These are phyloP conservation scores for Lepilemur ruficaudatus DNA, from an alignment of 2,797 vertebrate genomes.

Conservation along the genomic window DNA sequence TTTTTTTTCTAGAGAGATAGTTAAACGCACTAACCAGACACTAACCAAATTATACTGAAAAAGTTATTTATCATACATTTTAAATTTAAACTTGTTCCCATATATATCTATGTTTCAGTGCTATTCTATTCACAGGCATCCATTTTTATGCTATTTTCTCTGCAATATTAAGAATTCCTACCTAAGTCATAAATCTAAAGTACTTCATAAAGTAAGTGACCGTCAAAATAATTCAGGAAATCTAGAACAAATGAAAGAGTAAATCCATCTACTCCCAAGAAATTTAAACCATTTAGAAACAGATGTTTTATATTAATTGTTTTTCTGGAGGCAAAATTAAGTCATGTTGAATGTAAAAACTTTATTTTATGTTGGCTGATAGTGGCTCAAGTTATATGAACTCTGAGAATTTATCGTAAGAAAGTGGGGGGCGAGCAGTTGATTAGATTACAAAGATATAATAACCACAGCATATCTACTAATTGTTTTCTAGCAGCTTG, in stretches of 20 bases:
- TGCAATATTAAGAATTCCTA: slow-evolving; percentile 74
- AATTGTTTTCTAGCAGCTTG: not conserved
- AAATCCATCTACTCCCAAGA: slow-evolving; percentile 41
- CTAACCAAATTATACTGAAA: slow-evolving; percentile 35
- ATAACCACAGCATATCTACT: not conserved
- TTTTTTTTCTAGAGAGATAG: not conserved
- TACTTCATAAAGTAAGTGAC: slow-evolving; percentile 70
- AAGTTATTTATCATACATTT: slow-evolving; percentile 44
- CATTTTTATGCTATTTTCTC: slow-evolving; percentile 63
- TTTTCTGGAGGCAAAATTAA: slow-evolving; percentile 55
- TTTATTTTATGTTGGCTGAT: not conserved
- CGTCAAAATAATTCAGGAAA: slow-evolving; percentile 73
- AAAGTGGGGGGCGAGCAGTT: not conserved
- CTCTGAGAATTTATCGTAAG: not conserved
- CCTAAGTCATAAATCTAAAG: slow-evolving; percentile 74
- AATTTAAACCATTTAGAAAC: slow-evolving; percentile 70
- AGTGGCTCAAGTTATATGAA: not conserved
- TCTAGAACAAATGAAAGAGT: slow-evolving; percentile 73
- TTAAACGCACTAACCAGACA: not conserved
- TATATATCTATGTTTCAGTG: slow-evolving; percentile 54
- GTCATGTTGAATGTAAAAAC: slow-evolving; percentile 15
- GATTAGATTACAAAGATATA: not conserved
- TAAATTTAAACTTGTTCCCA: slow-evolving; percentile 59
- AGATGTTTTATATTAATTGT: slow-evolving; percentile 76
- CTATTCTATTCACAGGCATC: slow-evolving; percentile 43